These are phyloP conservation scores for Boulengeromyrus knoepffleri DNA, from an alignment of 2,113 vertebrate genomes.

Conservation along the genomic window DNA sequence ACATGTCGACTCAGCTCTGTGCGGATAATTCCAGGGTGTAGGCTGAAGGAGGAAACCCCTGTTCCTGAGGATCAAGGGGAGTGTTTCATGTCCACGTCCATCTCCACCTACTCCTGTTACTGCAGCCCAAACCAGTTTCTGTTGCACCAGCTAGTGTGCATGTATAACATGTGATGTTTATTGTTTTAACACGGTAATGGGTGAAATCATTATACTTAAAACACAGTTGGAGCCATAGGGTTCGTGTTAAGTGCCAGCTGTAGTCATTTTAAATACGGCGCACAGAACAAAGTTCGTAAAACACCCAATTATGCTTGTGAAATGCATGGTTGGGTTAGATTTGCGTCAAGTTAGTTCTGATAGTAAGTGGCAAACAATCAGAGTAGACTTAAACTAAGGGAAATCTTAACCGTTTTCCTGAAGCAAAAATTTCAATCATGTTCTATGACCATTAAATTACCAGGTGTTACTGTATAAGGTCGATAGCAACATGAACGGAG, in stretches of 20 bases:
- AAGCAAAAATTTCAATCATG: not conserved
- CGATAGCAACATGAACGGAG: not conserved
- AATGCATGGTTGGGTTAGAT: not conserved
- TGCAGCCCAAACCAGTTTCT: not conserved
- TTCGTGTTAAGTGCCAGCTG: not conserved
- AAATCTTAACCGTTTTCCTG: not conserved
- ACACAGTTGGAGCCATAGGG: not conserved
- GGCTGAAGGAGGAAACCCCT: constrained; percentile 51
- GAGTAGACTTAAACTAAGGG: not conserved
- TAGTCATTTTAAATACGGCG: not conserved
- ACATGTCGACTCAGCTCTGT: constrained; percentile 58
- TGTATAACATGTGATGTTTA: not conserved
- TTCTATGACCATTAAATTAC: not conserved
- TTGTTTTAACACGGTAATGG: not conserved
- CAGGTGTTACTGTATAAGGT: not conserved
- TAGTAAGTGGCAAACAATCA: not conserved
- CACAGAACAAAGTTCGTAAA: not conserved
- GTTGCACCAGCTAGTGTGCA: not conserved
- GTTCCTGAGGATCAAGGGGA: constrained; percentile 38
- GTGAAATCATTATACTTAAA: not conserved
- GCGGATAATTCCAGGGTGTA: constrained; percentile 62
- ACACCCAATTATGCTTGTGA: not conserved
- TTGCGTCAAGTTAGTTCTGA: not conserved
- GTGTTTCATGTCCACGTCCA: not conserved
- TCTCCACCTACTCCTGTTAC: not conserved